These are phyloP conservation scores for Malachius bipustulatus DNA, from an alignment of 2,888 invertebrate genomes.

Conservation along the genomic window DNA sequence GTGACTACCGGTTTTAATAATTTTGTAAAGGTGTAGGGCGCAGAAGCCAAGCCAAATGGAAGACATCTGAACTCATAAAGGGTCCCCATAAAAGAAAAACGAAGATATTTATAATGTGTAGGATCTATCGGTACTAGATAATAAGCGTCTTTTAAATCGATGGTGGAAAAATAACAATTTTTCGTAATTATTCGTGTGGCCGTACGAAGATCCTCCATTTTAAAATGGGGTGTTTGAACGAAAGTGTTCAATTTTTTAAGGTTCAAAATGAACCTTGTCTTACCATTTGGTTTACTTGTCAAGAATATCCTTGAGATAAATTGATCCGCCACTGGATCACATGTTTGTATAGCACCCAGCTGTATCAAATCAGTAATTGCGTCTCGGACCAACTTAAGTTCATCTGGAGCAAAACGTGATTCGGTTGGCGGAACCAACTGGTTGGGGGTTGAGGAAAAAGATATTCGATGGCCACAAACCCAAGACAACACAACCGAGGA, in stretches of 20 bases:
- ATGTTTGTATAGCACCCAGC: slow-evolving; percentile 2
- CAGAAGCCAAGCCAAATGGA: slow-evolving; percentile 18
- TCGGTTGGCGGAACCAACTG: no score
- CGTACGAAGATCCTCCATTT: slow-evolving; percentile 20
- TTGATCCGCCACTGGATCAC: slow-evolving; percentile 7
- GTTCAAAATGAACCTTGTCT: slow-evolving; percentile 13
- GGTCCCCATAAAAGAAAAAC: slow-evolving; percentile 17
- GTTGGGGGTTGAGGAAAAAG: slow-evolving; percentile 1
- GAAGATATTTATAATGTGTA: slow-evolving; percentile 16
- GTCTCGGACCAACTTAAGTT: slow-evolving; percentile 3
- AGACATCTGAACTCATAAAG: slow-evolving; percentile 19
- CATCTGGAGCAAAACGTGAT: no score
- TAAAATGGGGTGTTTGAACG: slow-evolving; percentile 20
- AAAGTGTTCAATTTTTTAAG: slow-evolving; percentile 19
- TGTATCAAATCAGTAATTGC: neutral
- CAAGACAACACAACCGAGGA: slow-evolving; percentile 12
- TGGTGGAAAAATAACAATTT: slow-evolving; percentile 12
- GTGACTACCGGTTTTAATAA: slow-evolving; percentile 15
- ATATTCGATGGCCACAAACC: slow-evolving; percentile 11
- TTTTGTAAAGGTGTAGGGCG: slow-evolving; percentile 19
- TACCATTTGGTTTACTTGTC: slow-evolving; percentile 12
- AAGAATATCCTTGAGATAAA: slow-evolving; percentile 12
- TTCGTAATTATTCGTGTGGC: slow-evolving; percentile 14
- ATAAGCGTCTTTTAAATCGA: no score
- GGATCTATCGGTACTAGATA: slow-evolving; percentile 16